Percentiles rank a stretch among this genome's conserved stretches.
Evolutionary conservation across 2,113 vertebrate genomes (phyloP).

Genomic region (Sceloporus tristichus): DNA sequence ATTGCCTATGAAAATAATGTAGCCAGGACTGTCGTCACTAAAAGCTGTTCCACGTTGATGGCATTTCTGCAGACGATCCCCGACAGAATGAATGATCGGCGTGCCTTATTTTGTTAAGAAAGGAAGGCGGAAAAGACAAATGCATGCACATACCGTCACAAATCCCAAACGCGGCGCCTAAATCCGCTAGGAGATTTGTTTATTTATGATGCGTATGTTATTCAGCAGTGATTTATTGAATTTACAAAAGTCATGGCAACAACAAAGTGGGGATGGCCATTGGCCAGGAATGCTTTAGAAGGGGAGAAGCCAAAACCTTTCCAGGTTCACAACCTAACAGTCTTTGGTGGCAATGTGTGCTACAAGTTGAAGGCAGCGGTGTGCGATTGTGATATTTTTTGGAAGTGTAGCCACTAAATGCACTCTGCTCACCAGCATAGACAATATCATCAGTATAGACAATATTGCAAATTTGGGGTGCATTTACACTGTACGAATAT

Average conservation of each 20-base stretch:
- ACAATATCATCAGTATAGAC: no score
- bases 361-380: no score
- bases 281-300: not conserved
- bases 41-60: constrained; percentile 7
- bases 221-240: not conserved
- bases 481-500: no score
- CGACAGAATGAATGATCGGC: not conserved
- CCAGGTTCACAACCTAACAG: not conserved
- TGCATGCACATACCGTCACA: not conserved
- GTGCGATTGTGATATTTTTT: no score
- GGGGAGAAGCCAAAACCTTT: not conserved
- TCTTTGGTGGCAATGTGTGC: not conserved
- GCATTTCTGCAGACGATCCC: constrained; percentile 3
- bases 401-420: no score
- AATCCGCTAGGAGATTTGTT: not conserved
- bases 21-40: not conserved
- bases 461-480: no score
- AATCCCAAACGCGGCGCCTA: not conserved
- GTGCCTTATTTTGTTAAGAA: not conserved
- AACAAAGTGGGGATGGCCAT: not conserved
- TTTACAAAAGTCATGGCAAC: not conserved
- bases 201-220: not conserved
- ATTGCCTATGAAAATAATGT: constrained; percentile 9
- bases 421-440: no score
- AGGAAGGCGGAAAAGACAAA: not conserved